phyloP scores from a whole-genome alignment of 2,888 invertebrate genomes.

The Epicampocera succincta region DNA sequence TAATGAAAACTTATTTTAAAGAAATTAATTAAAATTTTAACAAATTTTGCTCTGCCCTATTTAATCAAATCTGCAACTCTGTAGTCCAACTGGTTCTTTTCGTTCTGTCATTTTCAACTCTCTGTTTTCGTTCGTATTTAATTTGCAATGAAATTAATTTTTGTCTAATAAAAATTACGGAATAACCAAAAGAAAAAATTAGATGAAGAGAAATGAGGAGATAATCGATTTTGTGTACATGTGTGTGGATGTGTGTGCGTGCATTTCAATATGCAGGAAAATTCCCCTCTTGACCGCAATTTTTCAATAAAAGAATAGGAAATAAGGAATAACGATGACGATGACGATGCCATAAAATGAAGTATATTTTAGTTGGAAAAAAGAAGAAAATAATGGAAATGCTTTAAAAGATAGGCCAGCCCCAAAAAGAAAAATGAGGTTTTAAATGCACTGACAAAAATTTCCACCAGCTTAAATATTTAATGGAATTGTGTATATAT shows the following conservation, averaged over 20 bases:
- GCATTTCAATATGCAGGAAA: conserved; percentile 18
- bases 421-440: conserved; percentile 8
- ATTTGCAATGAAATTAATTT: conserved; percentile 52
- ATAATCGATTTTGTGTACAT: conserved; percentile 50
- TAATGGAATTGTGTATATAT: no score
- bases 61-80: neutral
- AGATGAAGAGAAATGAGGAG: conserved; percentile 23
- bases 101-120: neutral
- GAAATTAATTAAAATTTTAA: no score
- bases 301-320: conserved; percentile 21
- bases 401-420: conserved; percentile 33
- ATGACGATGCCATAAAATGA: conserved; percentile 41
- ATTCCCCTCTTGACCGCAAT: conserved; percentile 46
- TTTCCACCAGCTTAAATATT: no score
- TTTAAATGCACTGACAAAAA: neutral
- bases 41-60: neutral
- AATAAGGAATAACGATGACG: conserved; percentile 40
- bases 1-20: no score
- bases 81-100: neutral
- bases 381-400: neutral
- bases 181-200: no score
- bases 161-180: conserved; percentile 49
- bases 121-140: conserved; percentile 20
- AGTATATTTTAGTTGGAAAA: neutral
- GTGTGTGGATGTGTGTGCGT: conserved; percentile 11